These are phyloP conservation scores for Astropecten irregularis DNA, from an alignment of 53 echinoderm and acorn worm genomes.

Conservation along the genomic window DNA sequence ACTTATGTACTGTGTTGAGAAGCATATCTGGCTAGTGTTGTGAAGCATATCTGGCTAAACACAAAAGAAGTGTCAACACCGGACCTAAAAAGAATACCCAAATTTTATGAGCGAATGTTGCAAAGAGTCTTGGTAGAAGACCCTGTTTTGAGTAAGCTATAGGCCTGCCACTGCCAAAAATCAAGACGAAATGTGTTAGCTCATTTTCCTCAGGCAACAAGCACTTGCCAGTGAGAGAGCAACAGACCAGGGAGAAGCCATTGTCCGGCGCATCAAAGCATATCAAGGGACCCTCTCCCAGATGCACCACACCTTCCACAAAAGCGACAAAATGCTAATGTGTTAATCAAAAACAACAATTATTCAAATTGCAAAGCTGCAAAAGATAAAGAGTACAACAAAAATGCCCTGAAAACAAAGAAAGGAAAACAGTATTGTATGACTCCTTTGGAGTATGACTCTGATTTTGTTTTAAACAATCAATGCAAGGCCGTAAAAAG, in stretches of 20 bases:
- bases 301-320: slow-evolving; percentile 7
- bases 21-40: slow-evolving; percentile 43
- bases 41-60: neutral
- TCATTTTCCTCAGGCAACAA: slow-evolving; percentile 43
- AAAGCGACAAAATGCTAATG: neutral
- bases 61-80: slow-evolving; percentile 6
- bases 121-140: slow-evolving; percentile 45
- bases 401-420: neutral
- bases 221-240: slow-evolving; percentile 24
- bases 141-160: slow-evolving; percentile 48
- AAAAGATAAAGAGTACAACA: neutral
- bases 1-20: slow-evolving; percentile 54
- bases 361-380: neutral
- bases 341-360: neutral
- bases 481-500: neutral
- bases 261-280: neutral
- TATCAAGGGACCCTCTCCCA: neutral
- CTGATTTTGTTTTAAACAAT: too few species aligned
- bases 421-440: neutral
- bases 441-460: neutral
- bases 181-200: slow-evolving; percentile 54
- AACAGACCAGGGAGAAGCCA: slow-evolving; percentile 33
- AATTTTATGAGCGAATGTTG: slow-evolving; percentile 24
- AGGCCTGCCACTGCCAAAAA: slow-evolving; percentile 42
- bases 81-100: slow-evolving; percentile 12